Percentiles rank a stretch among this genome's conserved stretches.
Evolutionary conservation across 2,113 vertebrate genomes (phyloP).

Genomic region (Herpailurus yagouaroundi): DNA sequence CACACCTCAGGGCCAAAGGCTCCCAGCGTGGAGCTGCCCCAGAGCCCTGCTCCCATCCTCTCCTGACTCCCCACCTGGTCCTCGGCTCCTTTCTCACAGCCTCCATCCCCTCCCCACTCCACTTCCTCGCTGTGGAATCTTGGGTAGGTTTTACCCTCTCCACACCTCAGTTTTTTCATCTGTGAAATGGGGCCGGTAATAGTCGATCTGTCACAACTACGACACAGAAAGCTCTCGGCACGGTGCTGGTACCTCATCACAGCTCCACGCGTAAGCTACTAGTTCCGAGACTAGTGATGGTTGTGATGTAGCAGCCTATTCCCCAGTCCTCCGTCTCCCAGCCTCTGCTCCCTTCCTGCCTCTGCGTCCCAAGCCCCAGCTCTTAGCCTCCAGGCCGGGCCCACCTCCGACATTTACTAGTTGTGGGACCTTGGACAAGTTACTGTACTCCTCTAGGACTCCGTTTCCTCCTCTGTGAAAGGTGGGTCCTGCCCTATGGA

Average conservation of each 20-base stretch:
- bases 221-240: not conserved
- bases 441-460: not conserved
- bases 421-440: not conserved
- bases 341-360: not conserved
- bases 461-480: not conserved
- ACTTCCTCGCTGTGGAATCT: not conserved
- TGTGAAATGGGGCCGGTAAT: not conserved
- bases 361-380: not conserved
- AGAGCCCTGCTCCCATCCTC: not conserved
- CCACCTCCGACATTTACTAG: not conserved
- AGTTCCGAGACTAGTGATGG: not conserved
- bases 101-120: not conserved
- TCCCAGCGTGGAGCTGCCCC: not conserved
- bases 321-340: not conserved
- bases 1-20: not conserved
- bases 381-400: not conserved
- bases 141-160: not conserved
- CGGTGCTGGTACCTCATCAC: not conserved
- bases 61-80: not conserved
- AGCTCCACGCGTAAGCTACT: not conserved
- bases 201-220: not conserved
- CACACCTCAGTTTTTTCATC: constrained; percentile 3
- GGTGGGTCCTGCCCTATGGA: not conserved
- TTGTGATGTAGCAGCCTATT: too few relatives aligned
- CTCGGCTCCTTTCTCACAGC: not conserved